Evolutionary conservation across 2,113 vertebrate species (phyloP).

Genomic region (Meriones unguiculatus): DNA sequence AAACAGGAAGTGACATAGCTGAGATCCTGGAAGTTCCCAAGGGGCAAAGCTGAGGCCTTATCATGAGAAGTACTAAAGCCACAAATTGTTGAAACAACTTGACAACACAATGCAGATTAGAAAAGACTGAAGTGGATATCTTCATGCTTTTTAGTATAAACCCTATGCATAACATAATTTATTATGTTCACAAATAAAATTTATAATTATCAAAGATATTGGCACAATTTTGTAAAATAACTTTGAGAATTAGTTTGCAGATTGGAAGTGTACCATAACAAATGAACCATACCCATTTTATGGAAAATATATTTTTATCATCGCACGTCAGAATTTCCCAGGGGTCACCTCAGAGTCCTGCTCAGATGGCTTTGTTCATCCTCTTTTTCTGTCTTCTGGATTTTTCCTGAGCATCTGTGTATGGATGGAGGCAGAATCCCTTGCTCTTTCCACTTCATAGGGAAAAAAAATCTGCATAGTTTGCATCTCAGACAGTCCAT

Average conservation of each 20-base stretch:
- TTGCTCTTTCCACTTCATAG: background rate
- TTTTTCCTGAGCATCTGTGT: background rate
- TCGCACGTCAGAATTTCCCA: background rate
- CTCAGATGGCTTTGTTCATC: background rate
- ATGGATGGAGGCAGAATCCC: background rate
- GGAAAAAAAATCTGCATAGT: background rate
- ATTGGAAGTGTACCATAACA: background rate
- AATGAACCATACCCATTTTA: background rate
- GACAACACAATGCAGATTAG: rapidly evolving
- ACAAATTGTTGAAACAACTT: background rate
- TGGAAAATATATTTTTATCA: background rate
- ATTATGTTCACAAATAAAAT: background rate
- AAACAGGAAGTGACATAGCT: background rate
- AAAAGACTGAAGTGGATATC: background rate
- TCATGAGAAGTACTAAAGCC: background rate
- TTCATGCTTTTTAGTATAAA: background rate
- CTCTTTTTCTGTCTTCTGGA: slow-evolving; percentile 10
- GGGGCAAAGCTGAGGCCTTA: background rate
- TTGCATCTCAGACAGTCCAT: background rate
- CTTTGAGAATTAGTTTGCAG: background rate
- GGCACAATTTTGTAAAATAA: background rate
- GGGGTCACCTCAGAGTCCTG: background rate
- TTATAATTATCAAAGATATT: background rate
- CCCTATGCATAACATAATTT: background rate
- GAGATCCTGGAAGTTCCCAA: background rate